A percentile compares a stretch with the other conserved stretches of the same genome.
phyloP scores from a whole-genome alignment of 2,113 vertebrate genomes.

The Cyprichromis sp. region DNA sequence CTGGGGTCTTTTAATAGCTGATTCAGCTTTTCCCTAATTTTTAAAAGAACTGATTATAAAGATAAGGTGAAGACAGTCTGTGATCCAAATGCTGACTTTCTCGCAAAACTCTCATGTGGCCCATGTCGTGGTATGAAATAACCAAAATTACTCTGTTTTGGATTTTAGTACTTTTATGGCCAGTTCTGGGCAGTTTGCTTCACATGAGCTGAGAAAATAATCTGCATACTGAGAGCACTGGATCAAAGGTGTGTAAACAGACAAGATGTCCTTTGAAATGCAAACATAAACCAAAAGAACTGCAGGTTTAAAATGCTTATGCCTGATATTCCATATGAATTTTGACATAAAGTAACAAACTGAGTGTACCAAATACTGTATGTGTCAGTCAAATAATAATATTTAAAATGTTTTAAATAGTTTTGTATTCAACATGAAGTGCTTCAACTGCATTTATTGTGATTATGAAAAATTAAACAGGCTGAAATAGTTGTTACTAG shows the following conservation, averaged over 20 bases:
- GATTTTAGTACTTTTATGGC: background rate
- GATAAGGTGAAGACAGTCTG: background rate
- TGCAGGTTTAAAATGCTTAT: background rate
- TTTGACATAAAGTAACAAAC: background rate
- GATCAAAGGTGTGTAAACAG: background rate
- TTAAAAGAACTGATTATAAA: background rate
- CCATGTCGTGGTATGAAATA: background rate
- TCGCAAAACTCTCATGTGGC: accelerated
- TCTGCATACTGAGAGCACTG: background rate
- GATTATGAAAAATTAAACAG: background rate
- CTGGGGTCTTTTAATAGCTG: background rate
- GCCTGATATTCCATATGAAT: background rate
- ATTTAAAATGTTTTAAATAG: background rate
- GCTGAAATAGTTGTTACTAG: background rate
- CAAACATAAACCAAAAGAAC: constrained; percentile 8
- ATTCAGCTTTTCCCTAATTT: background rate
- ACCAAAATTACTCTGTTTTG: background rate
- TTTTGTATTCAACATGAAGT: background rate
- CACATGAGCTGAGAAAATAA: background rate
- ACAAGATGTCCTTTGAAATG: constrained; percentile 17
- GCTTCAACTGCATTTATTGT: background rate
- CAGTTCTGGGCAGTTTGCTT: background rate
- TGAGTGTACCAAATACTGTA: background rate
- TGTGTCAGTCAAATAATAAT: background rate
- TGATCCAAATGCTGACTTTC: background rate